Evolutionary conservation across 2,888 invertebrate species (phyloP).

Genomic region (Brenthis ino): DNA sequence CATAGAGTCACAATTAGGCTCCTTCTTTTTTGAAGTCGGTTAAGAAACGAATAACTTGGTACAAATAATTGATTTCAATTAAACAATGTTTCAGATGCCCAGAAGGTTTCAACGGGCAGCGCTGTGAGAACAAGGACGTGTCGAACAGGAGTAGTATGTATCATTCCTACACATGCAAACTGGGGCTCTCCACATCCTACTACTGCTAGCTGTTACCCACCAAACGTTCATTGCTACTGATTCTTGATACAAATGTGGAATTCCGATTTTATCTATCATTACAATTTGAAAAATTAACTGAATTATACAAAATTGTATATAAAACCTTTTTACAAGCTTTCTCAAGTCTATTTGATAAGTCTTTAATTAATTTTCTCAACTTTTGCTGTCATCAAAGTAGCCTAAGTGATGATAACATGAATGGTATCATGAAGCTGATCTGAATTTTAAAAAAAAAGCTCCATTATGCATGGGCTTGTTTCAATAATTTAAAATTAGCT

Average conservation of each 20-base stretch:
- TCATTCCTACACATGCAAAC: conserved; percentile 89
- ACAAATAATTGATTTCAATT: neutral
- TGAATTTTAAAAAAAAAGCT: no score
- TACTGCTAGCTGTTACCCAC: conserved; percentile 83
- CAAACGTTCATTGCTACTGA: conserved; percentile 5
- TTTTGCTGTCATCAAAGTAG: no score
- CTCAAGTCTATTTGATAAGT: no score
- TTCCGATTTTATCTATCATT: conserved; percentile 3
- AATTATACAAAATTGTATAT: neutral
- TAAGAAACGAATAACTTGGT: no score
- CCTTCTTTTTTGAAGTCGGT: no score
- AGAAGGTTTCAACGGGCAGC: conserved; percentile 89
- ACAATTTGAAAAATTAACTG: neutral
- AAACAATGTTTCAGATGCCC: conserved; percentile 84
- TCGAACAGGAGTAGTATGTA: conserved; percentile 89
- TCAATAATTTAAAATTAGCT: no score
- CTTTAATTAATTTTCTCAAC: no score
- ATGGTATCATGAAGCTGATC: no score
- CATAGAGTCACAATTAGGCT: no score
- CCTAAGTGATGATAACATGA: no score
- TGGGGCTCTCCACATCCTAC: conserved; percentile 89
- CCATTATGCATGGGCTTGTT: no score
- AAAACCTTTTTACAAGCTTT: neutral
- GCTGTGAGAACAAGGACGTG: conserved; percentile 91
- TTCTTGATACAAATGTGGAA: neutral